Evolutionary conservation across 2,888 invertebrate genomes (phyloP).

Genomic region (Ditula angustiorana): DNA sequence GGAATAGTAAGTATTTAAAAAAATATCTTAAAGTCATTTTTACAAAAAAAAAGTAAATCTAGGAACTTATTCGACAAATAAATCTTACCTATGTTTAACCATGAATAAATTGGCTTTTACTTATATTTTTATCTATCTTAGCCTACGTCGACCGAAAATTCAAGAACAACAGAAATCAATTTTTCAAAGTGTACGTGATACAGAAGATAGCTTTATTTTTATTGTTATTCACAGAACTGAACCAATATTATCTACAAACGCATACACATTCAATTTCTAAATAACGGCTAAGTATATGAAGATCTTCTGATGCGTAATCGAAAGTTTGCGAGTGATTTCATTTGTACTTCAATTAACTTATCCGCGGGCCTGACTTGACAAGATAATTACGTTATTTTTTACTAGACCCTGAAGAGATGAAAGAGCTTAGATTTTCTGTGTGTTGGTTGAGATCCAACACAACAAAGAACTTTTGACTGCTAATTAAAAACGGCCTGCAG

Average conservation of each 20-base stretch:
- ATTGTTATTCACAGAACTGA: not conserved
- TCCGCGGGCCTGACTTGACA: conserved; percentile 1
- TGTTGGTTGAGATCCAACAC: not conserved
- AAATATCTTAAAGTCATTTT: no score
- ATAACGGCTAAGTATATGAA: conserved; percentile 5
- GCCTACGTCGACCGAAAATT: no score
- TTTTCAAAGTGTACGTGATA: no score
- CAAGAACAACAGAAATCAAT: no score
- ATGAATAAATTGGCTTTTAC: no score
- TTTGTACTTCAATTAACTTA: not conserved
- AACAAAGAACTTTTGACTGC: conserved; percentile 15
- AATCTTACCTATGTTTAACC: no score
- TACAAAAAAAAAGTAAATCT: no score
- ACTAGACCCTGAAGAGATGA: conserved; percentile 23
- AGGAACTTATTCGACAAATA: no score
- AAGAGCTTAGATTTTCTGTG: conserved; percentile 2
- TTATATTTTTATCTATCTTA: no score
- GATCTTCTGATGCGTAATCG: conserved; percentile 5
- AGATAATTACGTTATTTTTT: conserved; percentile 23
- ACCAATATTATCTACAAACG: not conserved
- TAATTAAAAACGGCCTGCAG: conserved; percentile 4
- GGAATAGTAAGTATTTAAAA: no score
- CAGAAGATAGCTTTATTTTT: no score
- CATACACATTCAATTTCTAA: not conserved
- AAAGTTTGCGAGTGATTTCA: conserved; percentile 6